Evolutionary conservation across 1,140 invertebrate genomes (phyloP).

Genomic region (Aphelenchoides avenae): DNA sequence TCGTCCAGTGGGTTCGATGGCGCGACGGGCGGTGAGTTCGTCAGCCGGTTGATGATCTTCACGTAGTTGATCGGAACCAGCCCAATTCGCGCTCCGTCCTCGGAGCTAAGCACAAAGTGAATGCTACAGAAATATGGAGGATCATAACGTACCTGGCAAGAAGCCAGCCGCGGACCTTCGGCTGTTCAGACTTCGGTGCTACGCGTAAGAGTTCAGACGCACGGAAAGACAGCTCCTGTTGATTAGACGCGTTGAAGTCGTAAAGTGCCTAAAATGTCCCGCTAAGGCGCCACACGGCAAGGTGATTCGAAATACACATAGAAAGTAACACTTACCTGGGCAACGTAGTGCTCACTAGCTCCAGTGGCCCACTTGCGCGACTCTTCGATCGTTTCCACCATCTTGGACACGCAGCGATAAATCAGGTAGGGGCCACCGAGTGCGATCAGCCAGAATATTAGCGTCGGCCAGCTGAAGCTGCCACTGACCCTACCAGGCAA

Average conservation of each 20-base stretch:
- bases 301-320: too few relatives aligned
- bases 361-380: constrained; percentile 67
- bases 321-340: constrained; percentile 60
- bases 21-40: too few relatives aligned
- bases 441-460: constrained; percentile 78
- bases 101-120: constrained; percentile 15
- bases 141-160: constrained; percentile 58
- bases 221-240: constrained; percentile 73
- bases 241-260: constrained; percentile 71
- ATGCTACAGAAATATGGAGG: constrained; percentile 8
- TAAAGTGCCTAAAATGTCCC: constrained; percentile 66
- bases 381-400: constrained; percentile 48
- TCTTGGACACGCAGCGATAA: constrained; percentile 72
- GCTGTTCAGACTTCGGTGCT: constrained; percentile 77
- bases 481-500: too few relatives aligned
- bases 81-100: constrained; percentile 61
- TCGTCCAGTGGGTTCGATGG: too few relatives aligned
- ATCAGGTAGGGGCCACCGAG: constrained; percentile 84
- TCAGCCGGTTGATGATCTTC: constrained; percentile 56
- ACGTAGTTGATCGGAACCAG: constrained; percentile 65
- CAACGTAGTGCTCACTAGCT: constrained; percentile 68
- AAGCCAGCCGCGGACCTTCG: constrained; percentile 64
- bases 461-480: constrained; percentile 65
- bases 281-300: too few relatives aligned
- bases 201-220: constrained; percentile 74